Conservation (phyloP, 2,113 vertebrate species). For the Thryonomys swinderianus region DNA sequence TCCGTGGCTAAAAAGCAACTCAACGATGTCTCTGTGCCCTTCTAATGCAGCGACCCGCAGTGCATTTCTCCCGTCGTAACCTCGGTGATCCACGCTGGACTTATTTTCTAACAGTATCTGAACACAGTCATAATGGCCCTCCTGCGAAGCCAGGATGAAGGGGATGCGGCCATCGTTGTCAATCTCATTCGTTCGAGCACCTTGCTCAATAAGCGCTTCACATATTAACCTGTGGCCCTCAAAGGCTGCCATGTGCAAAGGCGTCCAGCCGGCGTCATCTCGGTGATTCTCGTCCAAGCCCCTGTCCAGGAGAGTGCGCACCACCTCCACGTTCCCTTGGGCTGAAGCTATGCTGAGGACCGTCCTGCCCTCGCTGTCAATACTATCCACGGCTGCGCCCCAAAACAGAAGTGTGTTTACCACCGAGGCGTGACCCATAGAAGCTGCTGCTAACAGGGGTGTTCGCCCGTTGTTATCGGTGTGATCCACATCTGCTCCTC, state of each 20-base stretch:
- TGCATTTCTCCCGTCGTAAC: slow-evolving; percentile 96
- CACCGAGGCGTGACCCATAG: slow-evolving; percentile 97
- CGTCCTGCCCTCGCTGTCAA: slow-evolving; percentile 97
- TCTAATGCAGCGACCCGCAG: slow-evolving; percentile 96
- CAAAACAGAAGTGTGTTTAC: slow-evolving; percentile 97
- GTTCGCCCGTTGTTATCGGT: slow-evolving; percentile 98
- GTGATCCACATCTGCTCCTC: slow-evolving; percentile 97
- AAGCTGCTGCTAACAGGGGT: slow-evolving; percentile 96
- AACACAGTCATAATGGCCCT: slow-evolving; percentile 98
- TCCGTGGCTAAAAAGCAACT: slow-evolving; percentile 94
- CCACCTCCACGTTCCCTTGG: slow-evolving; percentile 98
- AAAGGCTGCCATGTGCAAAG: slow-evolving; percentile 98
- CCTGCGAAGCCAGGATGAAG: slow-evolving; percentile 95
- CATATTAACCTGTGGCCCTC: slow-evolving; percentile 98
- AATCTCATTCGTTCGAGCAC: slow-evolving; percentile 95
- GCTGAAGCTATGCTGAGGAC: slow-evolving; percentile 98
- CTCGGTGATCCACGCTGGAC: slow-evolving; percentile 94
- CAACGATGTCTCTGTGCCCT: slow-evolving; percentile 96
- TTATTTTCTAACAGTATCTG: slow-evolving; percentile 96
- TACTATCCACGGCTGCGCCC: slow-evolving; percentile 98
- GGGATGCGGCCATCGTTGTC: slow-evolving; percentile 98
- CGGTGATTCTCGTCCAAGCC: slow-evolving; percentile 98
- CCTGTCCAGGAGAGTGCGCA: slow-evolving; percentile 98
- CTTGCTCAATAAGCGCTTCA: slow-evolving; percentile 98
- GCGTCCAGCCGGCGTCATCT: slow-evolving; percentile 98